phyloP scores from a whole-genome alignment of 2,888 invertebrate genomes.

The Heliconius charithonia region DNA sequence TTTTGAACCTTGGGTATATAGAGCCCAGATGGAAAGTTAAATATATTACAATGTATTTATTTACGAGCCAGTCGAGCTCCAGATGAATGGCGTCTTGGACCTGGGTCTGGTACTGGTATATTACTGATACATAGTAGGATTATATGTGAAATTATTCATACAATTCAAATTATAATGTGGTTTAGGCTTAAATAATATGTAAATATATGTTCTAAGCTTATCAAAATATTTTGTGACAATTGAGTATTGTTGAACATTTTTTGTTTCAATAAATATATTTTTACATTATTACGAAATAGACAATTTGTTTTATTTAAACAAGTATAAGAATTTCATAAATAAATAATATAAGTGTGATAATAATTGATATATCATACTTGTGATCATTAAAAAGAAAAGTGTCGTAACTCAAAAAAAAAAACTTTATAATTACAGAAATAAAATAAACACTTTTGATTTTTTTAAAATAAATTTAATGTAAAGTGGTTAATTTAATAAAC shows the following conservation, averaged over 20 bases:
- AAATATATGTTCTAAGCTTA: background rate
- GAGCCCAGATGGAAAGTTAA: too few species aligned
- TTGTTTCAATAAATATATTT: constrained; percentile 15
- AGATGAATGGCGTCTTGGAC: too few species aligned
- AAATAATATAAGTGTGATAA: constrained; percentile 1
- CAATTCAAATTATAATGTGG: background rate
- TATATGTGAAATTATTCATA: constrained; percentile 2
- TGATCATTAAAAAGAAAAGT: constrained; percentile 2
- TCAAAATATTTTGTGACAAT: constrained; percentile 38
- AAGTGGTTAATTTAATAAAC: too few species aligned
- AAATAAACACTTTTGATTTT: background rate
- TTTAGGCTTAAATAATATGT: background rate
- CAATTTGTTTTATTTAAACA: background rate
- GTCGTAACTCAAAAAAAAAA: background rate
- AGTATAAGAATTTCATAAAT: background rate
- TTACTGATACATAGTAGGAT: background rate
- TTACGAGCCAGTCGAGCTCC: too few species aligned
- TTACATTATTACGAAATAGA: background rate
- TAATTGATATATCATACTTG: background rate
- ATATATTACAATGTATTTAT: too few species aligned
- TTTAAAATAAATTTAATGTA: background rate
- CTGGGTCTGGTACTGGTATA: too few species aligned
- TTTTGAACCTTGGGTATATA: too few species aligned
- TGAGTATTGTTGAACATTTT: constrained; percentile 39
- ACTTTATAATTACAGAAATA: background rate